Conservation (phyloP, 2,888 invertebrate genomes). For the Mythimna loreyi region DNA sequence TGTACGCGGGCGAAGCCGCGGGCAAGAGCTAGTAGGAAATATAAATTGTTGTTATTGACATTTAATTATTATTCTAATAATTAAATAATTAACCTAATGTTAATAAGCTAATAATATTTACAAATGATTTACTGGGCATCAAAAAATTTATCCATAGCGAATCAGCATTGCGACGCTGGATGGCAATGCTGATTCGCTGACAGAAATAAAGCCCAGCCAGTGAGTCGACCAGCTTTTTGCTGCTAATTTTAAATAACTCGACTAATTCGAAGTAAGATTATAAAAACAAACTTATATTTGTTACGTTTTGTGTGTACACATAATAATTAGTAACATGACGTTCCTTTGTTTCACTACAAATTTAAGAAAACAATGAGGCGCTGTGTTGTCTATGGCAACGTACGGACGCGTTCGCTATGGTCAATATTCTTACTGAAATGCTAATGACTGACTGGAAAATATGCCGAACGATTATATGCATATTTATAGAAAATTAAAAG, state of each 20-base stretch:
- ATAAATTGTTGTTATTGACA: no score
- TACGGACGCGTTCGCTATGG: conserved; percentile 51
- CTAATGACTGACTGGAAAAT: conserved; percentile 44
- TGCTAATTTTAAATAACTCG: conserved; percentile 15
- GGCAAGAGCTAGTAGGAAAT: no score
- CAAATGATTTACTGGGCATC: no score
- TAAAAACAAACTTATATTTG: conserved; percentile 31
- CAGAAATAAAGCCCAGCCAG: no score
- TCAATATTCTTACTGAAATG: conserved; percentile 41
- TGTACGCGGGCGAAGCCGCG: no score
- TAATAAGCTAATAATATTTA: no score
- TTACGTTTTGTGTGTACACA: conserved; percentile 53
- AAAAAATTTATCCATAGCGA: no score
- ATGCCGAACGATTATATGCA: conserved; percentile 13
- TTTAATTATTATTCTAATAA: no score
- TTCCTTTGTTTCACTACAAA: conserved; percentile 56
- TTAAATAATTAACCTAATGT: no score
- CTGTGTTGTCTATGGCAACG: conserved; percentile 44
- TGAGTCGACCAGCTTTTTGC: no score
- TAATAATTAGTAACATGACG: conserved; percentile 63
- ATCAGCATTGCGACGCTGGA: no score
- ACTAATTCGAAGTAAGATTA: conserved; percentile 25
- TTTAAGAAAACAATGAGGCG: conserved; percentile 47
- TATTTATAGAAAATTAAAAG: background rate
- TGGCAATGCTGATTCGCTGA: no score